Base-by-base conservation (phyloP, 2,888 invertebrate genomes). In the Eupithecia dodoneata region DNA sequence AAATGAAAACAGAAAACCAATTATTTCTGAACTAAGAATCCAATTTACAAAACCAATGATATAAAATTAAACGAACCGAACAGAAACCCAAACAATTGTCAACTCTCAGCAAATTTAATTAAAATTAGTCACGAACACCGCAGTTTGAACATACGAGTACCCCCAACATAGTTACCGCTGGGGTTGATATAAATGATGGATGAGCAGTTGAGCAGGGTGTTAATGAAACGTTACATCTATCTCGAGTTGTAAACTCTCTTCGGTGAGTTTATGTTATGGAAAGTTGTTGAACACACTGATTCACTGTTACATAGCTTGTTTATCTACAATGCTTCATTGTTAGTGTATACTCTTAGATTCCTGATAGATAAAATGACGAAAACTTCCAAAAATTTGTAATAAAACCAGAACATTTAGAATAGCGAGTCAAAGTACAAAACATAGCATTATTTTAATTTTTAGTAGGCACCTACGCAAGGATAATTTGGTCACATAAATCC, bases 151-250 rank as follows among this genome's bases (percentile, higher is more conserved):
- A 42, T 45, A 30, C 30, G 30, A 30, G 30, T 30, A 73, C 76
- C 71, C 76, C 78, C 10, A 71, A 73, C 71, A 77, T 52, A 18
- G 18, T 77, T 78, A 73, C 66, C 55, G 74, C 59, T 0, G 63
- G 59, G 74, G 72, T 70, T 70, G 74, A 65, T 49, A 18, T 77
- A 30, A 73, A 82, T 85, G 85, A 86, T 85, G 78, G 73, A 87
- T 85, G 79, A 80, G 77, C 47, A 70, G n/a, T 63, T 63, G 63
- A 69, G 44, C 78, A 78, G 80, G 77, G 76, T 70, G 73, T 79
- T 84, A 87, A 87, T 86, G 81, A 84, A 86, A 83, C 83, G 81
- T 81, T 80, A 67, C 80, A 83, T 84, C 84, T 80, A 83, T 86
- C 85, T 86, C 81, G 81, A 63, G 63, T 63, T 63, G 30, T 10